Percentiles rank a stretch among this genome's conserved stretches.
phyloP scores from a whole-genome alignment of 1,140 invertebrate genomes.

The Melanaphis sacchari region DNA sequence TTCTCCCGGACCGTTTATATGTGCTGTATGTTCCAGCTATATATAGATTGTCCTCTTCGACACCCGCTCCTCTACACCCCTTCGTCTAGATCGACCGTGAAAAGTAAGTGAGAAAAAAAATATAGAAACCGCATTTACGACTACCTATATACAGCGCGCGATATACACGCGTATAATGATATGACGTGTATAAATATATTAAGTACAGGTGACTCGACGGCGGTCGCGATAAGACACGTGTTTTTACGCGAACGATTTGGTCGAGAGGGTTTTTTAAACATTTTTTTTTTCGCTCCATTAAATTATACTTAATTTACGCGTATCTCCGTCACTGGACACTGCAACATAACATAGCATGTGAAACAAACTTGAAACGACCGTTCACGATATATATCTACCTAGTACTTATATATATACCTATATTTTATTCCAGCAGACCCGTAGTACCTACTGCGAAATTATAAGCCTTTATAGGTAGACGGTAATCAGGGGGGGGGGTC shows the following conservation, averaged over 20 bases:
- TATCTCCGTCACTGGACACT: background rate
- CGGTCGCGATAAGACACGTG: background rate
- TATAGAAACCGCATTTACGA: slow-evolving; percentile 8
- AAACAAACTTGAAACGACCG: background rate
- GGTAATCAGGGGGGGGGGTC: background rate
- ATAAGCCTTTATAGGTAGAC: background rate
- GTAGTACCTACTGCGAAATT: background rate
- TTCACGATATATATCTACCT: background rate
- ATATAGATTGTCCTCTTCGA: background rate
- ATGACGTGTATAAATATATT: background rate
- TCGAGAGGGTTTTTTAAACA: background rate
- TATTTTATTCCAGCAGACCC: background rate
- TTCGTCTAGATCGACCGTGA: background rate
- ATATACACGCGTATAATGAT: background rate
- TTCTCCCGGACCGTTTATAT: background rate
- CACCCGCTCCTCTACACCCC: background rate
- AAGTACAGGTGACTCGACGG: background rate
- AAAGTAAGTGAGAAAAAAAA: slow-evolving; percentile 21
- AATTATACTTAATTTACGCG: background rate
- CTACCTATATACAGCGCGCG: background rate
- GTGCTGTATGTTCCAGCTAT: background rate
- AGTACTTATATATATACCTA: background rate
- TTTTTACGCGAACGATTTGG: background rate
- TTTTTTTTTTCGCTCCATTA: background rate
- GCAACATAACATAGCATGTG: background rate